Evolutionary conservation across 2,888 invertebrate species (phyloP).

Genomic region (Trimorus sp.): DNA sequence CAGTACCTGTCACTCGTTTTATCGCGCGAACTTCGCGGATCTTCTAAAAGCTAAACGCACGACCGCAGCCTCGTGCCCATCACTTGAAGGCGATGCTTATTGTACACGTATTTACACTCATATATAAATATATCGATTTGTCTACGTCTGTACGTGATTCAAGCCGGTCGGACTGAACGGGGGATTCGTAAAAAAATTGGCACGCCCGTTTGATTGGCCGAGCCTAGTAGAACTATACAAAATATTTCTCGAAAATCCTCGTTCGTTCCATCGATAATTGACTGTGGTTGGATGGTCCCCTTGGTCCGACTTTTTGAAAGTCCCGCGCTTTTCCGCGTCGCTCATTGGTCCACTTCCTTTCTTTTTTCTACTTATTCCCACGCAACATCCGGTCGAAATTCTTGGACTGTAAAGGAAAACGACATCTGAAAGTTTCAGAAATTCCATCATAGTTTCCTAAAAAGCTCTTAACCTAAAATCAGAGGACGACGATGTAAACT

Average conservation of each 20-base stretch:
- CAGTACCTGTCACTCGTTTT: constrained; percentile 72
- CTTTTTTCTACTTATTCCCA: constrained; percentile 27
- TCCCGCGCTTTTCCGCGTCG: neutral
- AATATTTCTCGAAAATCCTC: constrained; percentile 37
- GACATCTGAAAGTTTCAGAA: constrained; percentile 50
- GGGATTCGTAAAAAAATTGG: constrained; percentile 38
- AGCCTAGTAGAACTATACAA: constrained; percentile 21
- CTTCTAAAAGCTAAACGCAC: constrained; percentile 35
- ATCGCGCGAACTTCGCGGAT: constrained; percentile 24
- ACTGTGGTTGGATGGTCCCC: constrained; percentile 38
- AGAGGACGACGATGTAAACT: constrained; percentile 24
- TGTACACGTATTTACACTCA: constrained; percentile 27
- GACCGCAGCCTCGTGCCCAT: constrained; percentile 22
- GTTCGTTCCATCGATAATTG: constrained; percentile 47
- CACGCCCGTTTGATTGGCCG: neutral
- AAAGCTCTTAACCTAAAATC: no score
- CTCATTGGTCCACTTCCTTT: neutral
- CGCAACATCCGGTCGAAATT: constrained; percentile 35
- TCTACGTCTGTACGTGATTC: constrained; percentile 12
- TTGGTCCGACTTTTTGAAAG: constrained; percentile 7
- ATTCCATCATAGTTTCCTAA: constrained; percentile 35
- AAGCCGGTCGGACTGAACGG: constrained; percentile 47
- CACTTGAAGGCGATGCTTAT: constrained; percentile 37
- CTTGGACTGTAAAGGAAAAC: constrained; percentile 56
- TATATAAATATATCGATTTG: constrained; percentile 14